Conservation (phyloP, 2,797 vertebrate species). For the Rallus crepitans region DNA sequence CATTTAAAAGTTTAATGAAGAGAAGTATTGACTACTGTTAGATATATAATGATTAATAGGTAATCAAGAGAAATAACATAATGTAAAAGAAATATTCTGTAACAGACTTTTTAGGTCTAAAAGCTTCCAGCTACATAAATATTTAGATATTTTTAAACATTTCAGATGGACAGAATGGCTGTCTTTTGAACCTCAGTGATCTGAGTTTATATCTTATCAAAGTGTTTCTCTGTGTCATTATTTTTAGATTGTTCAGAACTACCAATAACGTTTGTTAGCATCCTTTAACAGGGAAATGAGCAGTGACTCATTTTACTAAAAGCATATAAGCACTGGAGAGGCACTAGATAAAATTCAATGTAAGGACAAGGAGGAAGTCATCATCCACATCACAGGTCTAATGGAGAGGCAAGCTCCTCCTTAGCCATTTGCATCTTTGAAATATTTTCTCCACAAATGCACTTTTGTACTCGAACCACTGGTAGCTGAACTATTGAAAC, state of each 20-base stretch:
- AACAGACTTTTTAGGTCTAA: not conserved
- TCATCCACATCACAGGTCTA: not conserved
- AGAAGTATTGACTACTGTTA: not conserved
- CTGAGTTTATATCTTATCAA: not conserved
- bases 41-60: not conserved
- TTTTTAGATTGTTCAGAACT: not conserved
- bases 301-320: slow-evolving; percentile 5
- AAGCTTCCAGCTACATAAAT: not conserved
- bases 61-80: not conserved
- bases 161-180: not conserved
- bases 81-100: not conserved
- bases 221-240: not conserved
- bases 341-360: not conserved
- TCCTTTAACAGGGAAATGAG: not conserved
- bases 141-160: not conserved
- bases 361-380: not conserved
- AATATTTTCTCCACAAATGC: slow-evolving; percentile 6
- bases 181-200: not conserved
- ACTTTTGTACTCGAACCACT: not conserved
- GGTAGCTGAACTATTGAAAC: not conserved
- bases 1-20: not conserved
- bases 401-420: not conserved
- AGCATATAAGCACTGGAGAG: not conserved
- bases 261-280: not conserved
- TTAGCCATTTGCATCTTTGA: not conserved